Percentiles rank a stretch among this genome's conserved stretches.
Evolutionary conservation across 2,888 invertebrate species (phyloP).

Genomic region (Ectemnius cavifrons): DNA sequence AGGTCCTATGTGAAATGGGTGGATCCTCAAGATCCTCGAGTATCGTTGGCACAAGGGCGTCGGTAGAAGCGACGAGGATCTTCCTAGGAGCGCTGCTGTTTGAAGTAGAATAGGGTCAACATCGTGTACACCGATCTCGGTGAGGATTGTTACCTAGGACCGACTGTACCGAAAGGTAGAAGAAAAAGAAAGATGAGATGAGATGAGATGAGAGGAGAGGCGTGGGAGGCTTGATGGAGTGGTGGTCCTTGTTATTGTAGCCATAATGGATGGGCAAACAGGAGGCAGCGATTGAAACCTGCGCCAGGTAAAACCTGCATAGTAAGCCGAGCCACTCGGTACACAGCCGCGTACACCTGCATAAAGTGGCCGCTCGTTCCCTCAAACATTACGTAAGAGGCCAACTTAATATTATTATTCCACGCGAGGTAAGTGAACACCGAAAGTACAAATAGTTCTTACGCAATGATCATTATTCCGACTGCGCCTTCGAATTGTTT

Average conservation of each 20-base stretch:
- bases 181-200: conserved; percentile 24
- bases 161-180: no score
- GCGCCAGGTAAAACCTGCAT: conserved; percentile 46
- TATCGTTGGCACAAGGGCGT: conserved; percentile 1
- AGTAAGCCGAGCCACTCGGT: neutral
- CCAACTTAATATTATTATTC: conserved; percentile 34
- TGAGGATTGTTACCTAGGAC: conserved; percentile 47
- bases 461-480: neutral
- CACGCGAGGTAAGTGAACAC: conserved; percentile 20
- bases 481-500: neutral
- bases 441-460: conserved; percentile 7
- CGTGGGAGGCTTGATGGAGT: conserved; percentile 52
- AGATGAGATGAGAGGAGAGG: conserved; percentile 15
- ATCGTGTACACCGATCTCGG: conserved; percentile 44
- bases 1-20: no score
- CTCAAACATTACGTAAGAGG: conserved; percentile 54
- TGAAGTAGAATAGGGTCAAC: conserved; percentile 59
- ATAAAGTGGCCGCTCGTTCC: conserved; percentile 50
- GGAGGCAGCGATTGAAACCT: conserved; percentile 64
- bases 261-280: conserved; percentile 74
- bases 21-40: conserved; percentile 24
- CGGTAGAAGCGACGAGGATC: conserved; percentile 22
- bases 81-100: conserved; percentile 40
- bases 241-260: conserved; percentile 70
- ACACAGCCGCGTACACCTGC: conserved; percentile 41